phyloP scores from a whole-genome alignment of 2,888 invertebrate species.

The Chrysolina oricalcia region DNA sequence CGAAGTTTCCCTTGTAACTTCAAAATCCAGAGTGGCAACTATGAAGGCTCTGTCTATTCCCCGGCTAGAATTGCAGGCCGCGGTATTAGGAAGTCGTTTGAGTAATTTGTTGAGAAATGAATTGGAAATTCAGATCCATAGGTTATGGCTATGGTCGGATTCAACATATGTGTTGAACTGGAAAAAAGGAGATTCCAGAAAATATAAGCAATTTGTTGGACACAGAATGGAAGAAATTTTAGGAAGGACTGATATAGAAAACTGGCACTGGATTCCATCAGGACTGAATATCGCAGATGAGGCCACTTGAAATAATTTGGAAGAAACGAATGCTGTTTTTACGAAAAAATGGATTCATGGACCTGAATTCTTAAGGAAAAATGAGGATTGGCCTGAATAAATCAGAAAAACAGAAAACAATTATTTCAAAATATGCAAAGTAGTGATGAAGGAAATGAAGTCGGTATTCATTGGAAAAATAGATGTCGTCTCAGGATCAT shows the following conservation, averaged over 20 bases:
- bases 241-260: constrained; percentile 45
- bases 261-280: constrained; percentile 51
- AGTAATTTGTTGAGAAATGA: not conserved
- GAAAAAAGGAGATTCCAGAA: constrained; percentile 15
- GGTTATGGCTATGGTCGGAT: not conserved
- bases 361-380: not conserved
- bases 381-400: constrained; percentile 18
- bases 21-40: constrained; percentile 6
- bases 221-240: constrained; percentile 53
- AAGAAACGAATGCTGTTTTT: constrained; percentile 11
- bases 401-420: not conserved
- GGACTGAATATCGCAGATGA: constrained; percentile 54
- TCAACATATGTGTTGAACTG: not conserved
- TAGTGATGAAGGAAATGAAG: not conserved
- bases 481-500: not conserved
- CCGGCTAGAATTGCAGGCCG: too few species aligned
- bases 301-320: constrained; percentile 41
- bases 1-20: not conserved
- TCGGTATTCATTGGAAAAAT: not conserved
- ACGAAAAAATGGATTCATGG: not conserved
- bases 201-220: constrained; percentile 35
- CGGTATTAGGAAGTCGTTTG: not conserved
- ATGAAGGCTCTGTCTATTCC: not conserved
- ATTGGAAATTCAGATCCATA: not conserved
- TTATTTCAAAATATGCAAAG: not conserved